A percentile compares a stretch with the other conserved stretches of the same genome.
phyloP scores from a whole-genome alignment of 2,888 invertebrate genomes.

The Chaetogeoica ovagalla region DNA sequence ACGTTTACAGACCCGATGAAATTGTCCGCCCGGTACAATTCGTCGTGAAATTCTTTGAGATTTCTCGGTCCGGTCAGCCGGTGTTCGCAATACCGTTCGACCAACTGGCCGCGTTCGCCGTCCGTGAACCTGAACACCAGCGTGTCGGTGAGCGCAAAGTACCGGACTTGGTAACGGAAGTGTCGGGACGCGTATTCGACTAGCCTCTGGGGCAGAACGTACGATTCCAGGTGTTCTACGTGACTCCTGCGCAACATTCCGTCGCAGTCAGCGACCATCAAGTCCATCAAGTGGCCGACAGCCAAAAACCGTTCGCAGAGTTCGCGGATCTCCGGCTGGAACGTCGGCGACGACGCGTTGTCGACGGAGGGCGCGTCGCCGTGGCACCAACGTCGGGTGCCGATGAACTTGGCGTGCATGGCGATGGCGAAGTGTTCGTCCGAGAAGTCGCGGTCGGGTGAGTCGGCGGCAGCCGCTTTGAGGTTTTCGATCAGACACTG shows the following conservation, averaged over 20 bases:
- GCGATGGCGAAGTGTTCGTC: slow-evolving; percentile 10
- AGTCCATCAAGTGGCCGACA: neutral
- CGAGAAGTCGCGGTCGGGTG: neutral
- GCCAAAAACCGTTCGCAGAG: slow-evolving; percentile 2
- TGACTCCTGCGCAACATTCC: neutral
- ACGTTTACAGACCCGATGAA: too few relatives aligned
- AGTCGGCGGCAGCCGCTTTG: neutral
- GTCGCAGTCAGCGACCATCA: neutral
- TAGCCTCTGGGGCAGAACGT: slow-evolving; percentile 28
- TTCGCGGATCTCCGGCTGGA: slow-evolving; percentile 10
- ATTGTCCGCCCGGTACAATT: too few relatives aligned
- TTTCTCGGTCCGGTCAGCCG: neutral
- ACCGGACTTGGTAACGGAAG: neutral
- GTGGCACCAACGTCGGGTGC: neutral
- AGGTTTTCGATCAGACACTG: slow-evolving; percentile 3
- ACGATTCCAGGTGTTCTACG: slow-evolving; percentile 22
- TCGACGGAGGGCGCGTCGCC: neutral
- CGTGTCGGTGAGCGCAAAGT: slow-evolving; percentile 28
- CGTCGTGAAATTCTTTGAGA: neutral
- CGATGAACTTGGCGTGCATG: slow-evolving; percentile 25
- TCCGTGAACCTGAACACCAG: slow-evolving; percentile 28
- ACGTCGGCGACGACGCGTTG: neutral
- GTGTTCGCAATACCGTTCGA: neutral
- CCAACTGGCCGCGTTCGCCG: neutral
- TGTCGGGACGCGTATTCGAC: slow-evolving; percentile 9